Conservation (phyloP, 2,888 invertebrate genomes). For the Phaedon cochleariae region DNA sequence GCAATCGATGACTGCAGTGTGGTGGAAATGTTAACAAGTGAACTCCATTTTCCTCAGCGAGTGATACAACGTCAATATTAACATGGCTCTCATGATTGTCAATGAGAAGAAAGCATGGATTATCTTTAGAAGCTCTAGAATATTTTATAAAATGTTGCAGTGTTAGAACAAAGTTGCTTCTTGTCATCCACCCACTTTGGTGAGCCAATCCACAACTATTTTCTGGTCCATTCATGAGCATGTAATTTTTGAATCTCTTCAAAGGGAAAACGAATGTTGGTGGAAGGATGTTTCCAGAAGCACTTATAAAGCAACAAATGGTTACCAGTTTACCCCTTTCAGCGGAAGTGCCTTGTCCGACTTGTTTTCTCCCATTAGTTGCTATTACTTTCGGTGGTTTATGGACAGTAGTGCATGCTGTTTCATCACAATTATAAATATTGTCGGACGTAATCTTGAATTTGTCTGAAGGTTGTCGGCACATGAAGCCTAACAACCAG, state of each 20-base stretch:
- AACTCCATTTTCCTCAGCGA: too few species aligned
- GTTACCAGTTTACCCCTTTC: neutral
- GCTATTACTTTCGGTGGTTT: neutral
- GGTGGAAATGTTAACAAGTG: too few species aligned
- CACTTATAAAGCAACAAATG: neutral
- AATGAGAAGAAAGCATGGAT: too few species aligned
- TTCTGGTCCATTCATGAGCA: neutral
- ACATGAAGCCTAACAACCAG: too few species aligned
- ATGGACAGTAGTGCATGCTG: neutral
- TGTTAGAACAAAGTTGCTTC: too few species aligned
- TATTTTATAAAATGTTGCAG: too few species aligned
- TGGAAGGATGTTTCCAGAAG: neutral
- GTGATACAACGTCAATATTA: too few species aligned
- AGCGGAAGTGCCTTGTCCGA: neutral
- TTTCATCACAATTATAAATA: neutral
- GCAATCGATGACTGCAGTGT: too few species aligned
- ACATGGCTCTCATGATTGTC: too few species aligned
- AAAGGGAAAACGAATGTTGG: neutral
- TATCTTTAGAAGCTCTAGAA: too few species aligned
- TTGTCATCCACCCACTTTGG: constrained; percentile 24
- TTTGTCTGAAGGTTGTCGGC: too few species aligned
- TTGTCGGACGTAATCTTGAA: too few species aligned
- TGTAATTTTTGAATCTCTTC: neutral
- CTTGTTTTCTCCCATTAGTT: neutral
- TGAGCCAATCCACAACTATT: neutral